Conservation (phyloP, 1,140 invertebrate genomes). For the Lasaia peninsularis region DNA sequence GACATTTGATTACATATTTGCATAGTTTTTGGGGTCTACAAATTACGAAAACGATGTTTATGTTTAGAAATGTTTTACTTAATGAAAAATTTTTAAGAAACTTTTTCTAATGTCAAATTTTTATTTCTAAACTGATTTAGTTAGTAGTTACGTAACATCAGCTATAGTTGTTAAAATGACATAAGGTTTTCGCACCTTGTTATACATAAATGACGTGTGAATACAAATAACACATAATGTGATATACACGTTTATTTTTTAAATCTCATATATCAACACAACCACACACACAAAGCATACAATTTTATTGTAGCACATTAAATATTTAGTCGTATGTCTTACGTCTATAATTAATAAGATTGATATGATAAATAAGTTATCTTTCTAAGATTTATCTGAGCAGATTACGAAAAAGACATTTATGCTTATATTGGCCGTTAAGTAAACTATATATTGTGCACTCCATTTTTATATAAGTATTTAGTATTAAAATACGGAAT, state of each 20-base stretch:
- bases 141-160: neutral
- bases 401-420: neutral
- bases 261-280: slow-evolving; percentile 15
- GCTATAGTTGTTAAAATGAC: neutral
- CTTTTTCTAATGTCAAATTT: neutral
- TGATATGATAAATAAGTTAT: slow-evolving; percentile 18
- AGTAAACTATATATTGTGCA: slow-evolving; percentile 6
- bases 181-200: slow-evolving; percentile 5
- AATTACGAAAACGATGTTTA: neutral
- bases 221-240: slow-evolving; percentile 34
- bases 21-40: neutral
- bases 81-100: neutral
- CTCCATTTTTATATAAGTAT: slow-evolving; percentile 14
- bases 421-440: neutral
- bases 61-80: too few relatives aligned
- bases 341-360: slow-evolving; percentile 14
- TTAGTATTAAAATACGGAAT: slow-evolving; percentile 45
- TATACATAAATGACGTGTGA: neutral
- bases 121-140: too few relatives aligned
- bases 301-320: slow-evolving; percentile 9
- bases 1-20: neutral
- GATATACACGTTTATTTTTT: slow-evolving; percentile 65
- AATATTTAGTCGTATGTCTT: slow-evolving; percentile 12
- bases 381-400: slow-evolving; percentile 3
- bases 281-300: slow-evolving; percentile 35